Base-by-base conservation (phyloP, 2,888 invertebrate genomes). In the Scaptomyza caliginosa region DNA sequence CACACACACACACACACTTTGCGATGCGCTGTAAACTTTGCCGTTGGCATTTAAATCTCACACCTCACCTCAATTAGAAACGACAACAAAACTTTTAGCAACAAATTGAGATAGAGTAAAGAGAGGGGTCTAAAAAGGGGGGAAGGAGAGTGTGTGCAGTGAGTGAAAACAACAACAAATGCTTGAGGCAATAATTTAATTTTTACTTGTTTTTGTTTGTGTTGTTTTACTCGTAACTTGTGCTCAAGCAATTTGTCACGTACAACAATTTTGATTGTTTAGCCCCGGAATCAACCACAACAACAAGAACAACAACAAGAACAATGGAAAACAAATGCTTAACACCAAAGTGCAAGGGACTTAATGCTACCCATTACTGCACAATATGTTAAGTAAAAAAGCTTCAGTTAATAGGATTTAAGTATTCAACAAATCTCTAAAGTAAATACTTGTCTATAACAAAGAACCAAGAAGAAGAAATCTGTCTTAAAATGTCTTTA, bases 221-320 rank as follows among this genome's bases (percentile, higher is more conserved):
- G 67, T 62, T 80, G 81, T 78, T 55, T 26, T 45, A 8, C 32
- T 52, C 65, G 62, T 90, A 90, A 90, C 89, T 82, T 87, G 89
- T 78, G 88, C 83, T 84, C 82, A 71, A 89, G 84, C 91, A 91
- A 91, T 91, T 91, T 90, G 90, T 91, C 91, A 91, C 91, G 91
- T 90, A 89, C 90, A 83, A 85, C 75, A 85, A 89, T 78, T 86
- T 87, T 80, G 70, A 72, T 86, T 86, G 86, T 77, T 86, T 86
- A 74, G 74, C 64, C 69, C 59, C 57, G 50, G 57, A 52, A 66
- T 67, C 60, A 52, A 51, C 58, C 55, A 51, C 54, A 70, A 60
- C 52, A 74, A 66, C 42, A 67, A 43, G 42, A 60, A 32, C 38
- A 45, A 39, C 36, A 32, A 21, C 16, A 28, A 51, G 17, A 39